Conservation (phyloP, 2,797 vertebrate genomes). For the Tragelaphus oryx region DNA sequence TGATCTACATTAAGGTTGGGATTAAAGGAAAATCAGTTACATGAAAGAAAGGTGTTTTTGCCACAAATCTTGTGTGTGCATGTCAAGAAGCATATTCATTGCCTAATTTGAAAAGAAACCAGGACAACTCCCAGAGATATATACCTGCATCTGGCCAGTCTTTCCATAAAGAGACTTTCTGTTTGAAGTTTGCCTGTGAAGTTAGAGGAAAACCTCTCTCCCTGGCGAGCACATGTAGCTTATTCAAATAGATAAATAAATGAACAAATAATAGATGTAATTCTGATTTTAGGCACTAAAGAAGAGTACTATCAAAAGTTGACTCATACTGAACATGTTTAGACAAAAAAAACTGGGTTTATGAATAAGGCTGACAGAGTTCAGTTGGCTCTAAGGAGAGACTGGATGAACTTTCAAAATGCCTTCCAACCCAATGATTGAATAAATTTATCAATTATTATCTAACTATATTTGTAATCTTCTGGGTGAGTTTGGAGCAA, state of each 20-base stretch:
- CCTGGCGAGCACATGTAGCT: constrained; percentile 16
- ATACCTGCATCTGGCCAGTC: constrained; percentile 65
- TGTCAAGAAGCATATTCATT: constrained; percentile 75
- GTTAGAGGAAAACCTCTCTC: constrained; percentile 53
- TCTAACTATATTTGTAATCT: neutral
- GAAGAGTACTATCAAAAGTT: constrained; percentile 5
- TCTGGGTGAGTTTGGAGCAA: neutral
- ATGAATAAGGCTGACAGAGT: neutral
- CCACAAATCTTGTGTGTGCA: constrained; percentile 72
- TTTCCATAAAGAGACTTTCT: constrained; percentile 58
- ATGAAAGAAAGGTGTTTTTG: constrained; percentile 79
- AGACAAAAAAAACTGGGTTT: neutral
- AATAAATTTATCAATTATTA: neutral
- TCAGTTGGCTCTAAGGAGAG: neutral
- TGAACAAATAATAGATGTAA: constrained; percentile 4
- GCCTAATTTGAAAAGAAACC: constrained; percentile 75
- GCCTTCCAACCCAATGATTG: neutral
- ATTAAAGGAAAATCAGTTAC: constrained; percentile 80
- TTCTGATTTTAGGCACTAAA: constrained; percentile 22
- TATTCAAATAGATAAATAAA: constrained; percentile 26
- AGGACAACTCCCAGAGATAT: constrained; percentile 61
- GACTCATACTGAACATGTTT: neutral
- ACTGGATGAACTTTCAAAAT: neutral
- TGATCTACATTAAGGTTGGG: constrained; percentile 75
- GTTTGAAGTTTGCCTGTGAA: constrained; percentile 69